phyloP scores from a whole-genome alignment of 2,888 invertebrate species.

The Gastrophysa polygoni region DNA sequence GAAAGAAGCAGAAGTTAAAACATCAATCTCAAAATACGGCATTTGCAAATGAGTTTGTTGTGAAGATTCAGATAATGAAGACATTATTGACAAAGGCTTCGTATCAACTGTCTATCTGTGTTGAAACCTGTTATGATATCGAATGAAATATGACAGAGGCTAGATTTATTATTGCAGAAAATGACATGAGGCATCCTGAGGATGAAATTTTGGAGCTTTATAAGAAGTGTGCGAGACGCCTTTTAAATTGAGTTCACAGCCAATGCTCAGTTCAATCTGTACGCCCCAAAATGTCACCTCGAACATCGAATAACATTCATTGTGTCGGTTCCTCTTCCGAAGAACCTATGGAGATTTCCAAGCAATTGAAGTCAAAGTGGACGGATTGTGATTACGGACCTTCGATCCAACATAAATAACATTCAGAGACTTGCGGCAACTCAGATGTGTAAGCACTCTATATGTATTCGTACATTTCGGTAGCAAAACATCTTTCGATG shows the following conservation, averaged over 20 bases:
- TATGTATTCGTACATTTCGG: not conserved
- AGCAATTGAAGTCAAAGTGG: constrained; percentile 16
- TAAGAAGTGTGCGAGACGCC: no score
- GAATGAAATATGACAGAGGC: no score
- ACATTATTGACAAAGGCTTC: no score
- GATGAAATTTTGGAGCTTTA: no score
- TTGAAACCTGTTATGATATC: no score
- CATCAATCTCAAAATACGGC: not conserved
- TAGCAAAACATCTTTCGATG: not conserved
- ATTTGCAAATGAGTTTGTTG: not conserved
- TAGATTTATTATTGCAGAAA: no score
- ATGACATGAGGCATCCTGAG: no score
- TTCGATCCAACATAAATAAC: not conserved
- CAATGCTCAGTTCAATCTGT: no score
- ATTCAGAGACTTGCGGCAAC: not conserved
- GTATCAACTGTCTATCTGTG: no score
- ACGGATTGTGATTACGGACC: not conserved
- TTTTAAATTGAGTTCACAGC: no score
- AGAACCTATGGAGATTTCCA: constrained; percentile 22
- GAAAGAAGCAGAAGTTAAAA: not conserved
- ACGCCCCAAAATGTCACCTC: no score
- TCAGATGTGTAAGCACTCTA: not conserved
- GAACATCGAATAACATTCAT: not conserved
- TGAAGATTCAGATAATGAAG: no score
- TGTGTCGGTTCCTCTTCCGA: constrained; percentile 13